Evolutionary conservation across 2,113 vertebrate genomes (phyloP).

Genomic region (Anguilla japonica): DNA sequence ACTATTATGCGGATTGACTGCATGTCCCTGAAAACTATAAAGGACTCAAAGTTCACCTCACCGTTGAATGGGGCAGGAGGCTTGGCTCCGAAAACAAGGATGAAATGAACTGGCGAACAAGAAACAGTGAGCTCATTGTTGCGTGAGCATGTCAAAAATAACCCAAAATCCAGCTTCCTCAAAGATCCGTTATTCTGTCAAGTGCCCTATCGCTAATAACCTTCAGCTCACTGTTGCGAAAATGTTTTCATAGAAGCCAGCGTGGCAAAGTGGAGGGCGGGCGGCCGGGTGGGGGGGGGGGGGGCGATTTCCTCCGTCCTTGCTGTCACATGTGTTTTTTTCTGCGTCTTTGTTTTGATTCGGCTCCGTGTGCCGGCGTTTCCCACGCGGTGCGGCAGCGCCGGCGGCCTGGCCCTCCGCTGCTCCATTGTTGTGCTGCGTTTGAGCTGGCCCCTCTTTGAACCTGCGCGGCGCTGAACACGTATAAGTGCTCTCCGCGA

Average conservation of each 20-base stretch:
- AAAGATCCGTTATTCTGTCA: slow-evolving; percentile 41
- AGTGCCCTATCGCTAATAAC: slow-evolving; percentile 44
- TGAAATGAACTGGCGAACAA: slow-evolving; percentile 26
- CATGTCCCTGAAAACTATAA: background rate
- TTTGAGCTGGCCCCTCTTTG: slow-evolving; percentile 62
- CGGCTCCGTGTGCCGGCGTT: slow-evolving; percentile 50
- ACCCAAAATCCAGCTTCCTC: slow-evolving; percentile 28
- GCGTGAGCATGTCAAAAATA: slow-evolving; percentile 33
- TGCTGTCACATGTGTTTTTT: slow-evolving; percentile 33
- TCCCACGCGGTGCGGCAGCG: slow-evolving; percentile 53
- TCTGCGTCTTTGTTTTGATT: slow-evolving; percentile 54
- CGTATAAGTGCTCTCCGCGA: slow-evolving; percentile 63
- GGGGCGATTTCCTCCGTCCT: slow-evolving; percentile 54
- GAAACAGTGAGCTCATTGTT: slow-evolving; percentile 40
- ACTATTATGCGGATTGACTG: background rate
- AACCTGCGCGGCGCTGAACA: slow-evolving; percentile 67
- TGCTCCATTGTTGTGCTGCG: slow-evolving; percentile 58
- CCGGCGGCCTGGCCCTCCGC: slow-evolving; percentile 42
- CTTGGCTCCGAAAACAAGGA: slow-evolving; percentile 42
- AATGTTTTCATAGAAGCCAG: slow-evolving; percentile 50
- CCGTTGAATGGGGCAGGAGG: background rate
- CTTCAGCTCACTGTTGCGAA: slow-evolving; percentile 44
- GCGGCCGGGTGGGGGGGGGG: background rate
- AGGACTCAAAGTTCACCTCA: slow-evolving; percentile 5
- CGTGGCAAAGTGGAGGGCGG: slow-evolving; percentile 35